Evolutionary conservation across 92 coral and sea anemone species (phyloP).

Genomic region (Muricea muricata): DNA sequence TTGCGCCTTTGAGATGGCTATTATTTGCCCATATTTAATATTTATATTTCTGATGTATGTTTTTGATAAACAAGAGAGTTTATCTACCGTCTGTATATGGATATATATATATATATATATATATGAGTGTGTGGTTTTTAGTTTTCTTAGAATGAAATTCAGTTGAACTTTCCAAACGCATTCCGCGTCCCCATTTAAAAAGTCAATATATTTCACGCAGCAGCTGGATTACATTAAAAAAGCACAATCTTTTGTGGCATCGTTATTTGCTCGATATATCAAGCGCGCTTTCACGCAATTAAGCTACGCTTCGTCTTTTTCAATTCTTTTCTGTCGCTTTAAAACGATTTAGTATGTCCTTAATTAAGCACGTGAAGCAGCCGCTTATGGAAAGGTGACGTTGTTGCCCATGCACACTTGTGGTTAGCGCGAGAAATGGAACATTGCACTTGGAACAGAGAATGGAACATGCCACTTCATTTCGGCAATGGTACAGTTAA

Average conservation of each 20-base stretch:
- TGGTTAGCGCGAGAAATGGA: too few species aligned
- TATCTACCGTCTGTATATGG: too few species aligned
- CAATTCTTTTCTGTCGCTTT: not conserved
- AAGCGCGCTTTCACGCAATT: not conserved
- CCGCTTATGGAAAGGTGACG: too few species aligned
- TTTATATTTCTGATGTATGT: not conserved
- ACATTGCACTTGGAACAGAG: too few species aligned
- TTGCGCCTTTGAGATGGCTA: not conserved
- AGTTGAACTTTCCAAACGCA: too few species aligned
- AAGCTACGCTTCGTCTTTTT: not conserved
- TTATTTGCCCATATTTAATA: not conserved
- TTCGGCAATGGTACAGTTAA: too few species aligned
- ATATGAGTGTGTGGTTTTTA: not conserved
- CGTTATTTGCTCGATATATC: not conserved
- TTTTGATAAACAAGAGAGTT: not conserved
- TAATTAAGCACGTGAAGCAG: too few species aligned
- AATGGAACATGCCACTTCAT: too few species aligned
- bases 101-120: too few species aligned
- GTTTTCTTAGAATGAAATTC: not conserved
- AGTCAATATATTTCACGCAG: too few species aligned
- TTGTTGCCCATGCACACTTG: too few species aligned
- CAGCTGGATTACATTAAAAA: not conserved
- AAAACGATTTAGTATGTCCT: not conserved
- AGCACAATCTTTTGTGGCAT: not conserved
- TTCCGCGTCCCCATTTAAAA: too few species aligned